Percentiles rank a stretch among this genome's conserved stretches.
Conservation (phyloP, 2,797 vertebrate genomes). For the Mormyrus proboscirostris region DNA sequence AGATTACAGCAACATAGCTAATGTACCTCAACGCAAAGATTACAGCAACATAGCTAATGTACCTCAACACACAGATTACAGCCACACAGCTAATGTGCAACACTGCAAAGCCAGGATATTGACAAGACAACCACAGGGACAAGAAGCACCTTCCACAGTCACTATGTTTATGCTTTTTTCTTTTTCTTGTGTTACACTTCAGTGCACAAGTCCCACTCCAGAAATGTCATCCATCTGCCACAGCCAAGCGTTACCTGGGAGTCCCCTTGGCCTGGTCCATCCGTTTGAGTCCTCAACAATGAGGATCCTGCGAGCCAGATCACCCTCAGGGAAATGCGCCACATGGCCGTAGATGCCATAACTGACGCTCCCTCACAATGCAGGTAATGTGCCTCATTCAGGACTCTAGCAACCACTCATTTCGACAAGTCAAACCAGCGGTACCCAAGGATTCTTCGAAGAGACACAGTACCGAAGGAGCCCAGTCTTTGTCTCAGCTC, state of each 20-base stretch:
- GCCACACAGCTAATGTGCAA: background rate
- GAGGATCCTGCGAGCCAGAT: background rate
- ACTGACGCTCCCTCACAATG: background rate
- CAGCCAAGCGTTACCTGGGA: background rate
- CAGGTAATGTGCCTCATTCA: background rate
- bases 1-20: background rate
- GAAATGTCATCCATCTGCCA: background rate
- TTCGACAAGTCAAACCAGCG: background rate
- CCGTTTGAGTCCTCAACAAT: background rate
- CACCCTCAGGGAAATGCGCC: background rate
- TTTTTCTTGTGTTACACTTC: background rate
- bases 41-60: background rate
- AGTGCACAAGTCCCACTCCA: background rate
- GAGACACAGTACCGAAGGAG: background rate
- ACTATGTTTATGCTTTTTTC: background rate
- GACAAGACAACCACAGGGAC: background rate
- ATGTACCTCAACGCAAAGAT: background rate
- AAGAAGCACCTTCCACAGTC: background rate
- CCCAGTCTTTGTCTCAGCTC: background rate
- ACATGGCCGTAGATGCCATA: background rate
- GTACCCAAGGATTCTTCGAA: background rate
- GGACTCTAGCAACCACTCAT: too few species aligned
- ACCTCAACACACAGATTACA: background rate
- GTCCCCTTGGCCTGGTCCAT: background rate
- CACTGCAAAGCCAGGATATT: background rate